These are phyloP conservation scores for Melopsittacus undulatus DNA, from an alignment of 2,797 vertebrate species.

Conservation along the genomic window DNA sequence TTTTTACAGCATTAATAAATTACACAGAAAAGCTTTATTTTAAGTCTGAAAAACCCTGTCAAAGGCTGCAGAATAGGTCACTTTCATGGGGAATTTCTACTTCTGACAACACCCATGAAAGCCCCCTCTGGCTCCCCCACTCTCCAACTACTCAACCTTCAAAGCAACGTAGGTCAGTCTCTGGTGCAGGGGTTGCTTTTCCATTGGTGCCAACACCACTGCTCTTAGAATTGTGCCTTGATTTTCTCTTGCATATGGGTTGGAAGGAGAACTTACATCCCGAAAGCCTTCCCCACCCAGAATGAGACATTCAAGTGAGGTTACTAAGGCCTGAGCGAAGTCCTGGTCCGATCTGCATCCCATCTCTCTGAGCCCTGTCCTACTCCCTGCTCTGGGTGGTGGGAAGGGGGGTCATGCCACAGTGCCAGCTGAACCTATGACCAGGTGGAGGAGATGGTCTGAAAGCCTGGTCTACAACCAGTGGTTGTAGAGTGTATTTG, in stretches of 20 bases:
- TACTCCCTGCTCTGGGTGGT: too few relatives aligned
- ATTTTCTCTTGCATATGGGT: background rate
- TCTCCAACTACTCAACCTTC: background rate
- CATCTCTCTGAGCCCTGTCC: background rate
- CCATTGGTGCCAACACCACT: too few relatives aligned
- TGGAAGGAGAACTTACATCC: background rate
- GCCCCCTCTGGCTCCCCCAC: background rate
- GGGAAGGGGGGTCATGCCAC: background rate
- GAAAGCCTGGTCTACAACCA: background rate
- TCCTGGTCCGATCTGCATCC: background rate
- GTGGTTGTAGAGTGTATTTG: background rate
- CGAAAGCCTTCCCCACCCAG: background rate
- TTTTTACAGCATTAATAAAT: background rate
- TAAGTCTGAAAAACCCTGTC: background rate
- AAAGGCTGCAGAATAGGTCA: background rate
- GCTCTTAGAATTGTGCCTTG: background rate
- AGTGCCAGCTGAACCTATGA: background rate
- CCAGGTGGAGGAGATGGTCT: fast-evolving
- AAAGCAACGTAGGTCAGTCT: background rate
- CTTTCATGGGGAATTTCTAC: background rate
- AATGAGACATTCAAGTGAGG: background rate
- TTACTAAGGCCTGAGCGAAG: background rate
- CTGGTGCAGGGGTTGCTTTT: background rate
- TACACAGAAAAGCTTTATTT: background rate
- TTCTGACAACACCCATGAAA: background rate